Conservation (phyloP, 2,888 invertebrate genomes). For the Nudaria mundana region DNA sequence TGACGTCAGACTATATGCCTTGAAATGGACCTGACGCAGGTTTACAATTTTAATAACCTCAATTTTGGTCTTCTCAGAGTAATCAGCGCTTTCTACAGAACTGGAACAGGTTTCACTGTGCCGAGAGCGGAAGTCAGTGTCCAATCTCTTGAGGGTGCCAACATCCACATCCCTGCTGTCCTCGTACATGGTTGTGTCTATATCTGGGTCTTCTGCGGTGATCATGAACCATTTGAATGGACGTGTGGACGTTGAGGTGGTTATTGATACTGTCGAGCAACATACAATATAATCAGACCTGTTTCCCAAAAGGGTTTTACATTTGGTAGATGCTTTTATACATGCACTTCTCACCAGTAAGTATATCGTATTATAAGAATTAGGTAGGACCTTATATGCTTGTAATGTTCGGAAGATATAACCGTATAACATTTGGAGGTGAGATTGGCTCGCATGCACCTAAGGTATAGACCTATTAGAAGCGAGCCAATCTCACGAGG, state of each 20-base stretch:
- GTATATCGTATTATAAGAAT: too few species aligned
- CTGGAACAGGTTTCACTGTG: slow-evolving; percentile 65
- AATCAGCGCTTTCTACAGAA: slow-evolving; percentile 66
- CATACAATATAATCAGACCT: background rate
- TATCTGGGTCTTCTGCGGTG: slow-evolving; percentile 64
- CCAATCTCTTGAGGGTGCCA: slow-evolving; percentile 62
- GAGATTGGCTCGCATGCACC: too few species aligned
- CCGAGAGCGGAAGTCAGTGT: slow-evolving; percentile 46
- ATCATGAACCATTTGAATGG: slow-evolving; percentile 73
- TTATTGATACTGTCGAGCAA: slow-evolving; percentile 46
- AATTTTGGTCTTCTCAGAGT: slow-evolving; percentile 53
- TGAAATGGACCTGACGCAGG: too few species aligned
- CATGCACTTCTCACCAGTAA: too few species aligned
- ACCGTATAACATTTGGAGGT: too few species aligned
- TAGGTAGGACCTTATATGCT: too few species aligned
- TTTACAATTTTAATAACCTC: too few species aligned
- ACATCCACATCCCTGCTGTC: slow-evolving; percentile 46
- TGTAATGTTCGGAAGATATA: too few species aligned
- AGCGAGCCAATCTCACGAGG: too few species aligned
- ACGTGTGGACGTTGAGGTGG: slow-evolving; percentile 29
- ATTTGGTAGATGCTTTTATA: background rate
- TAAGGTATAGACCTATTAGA: too few species aligned
- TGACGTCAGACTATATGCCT: too few species aligned
- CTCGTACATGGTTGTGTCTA: slow-evolving; percentile 48
- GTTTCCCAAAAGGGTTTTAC: too few species aligned